A percentile compares a stretch with the other conserved stretches of the same genome.
Evolutionary conservation across 2,888 invertebrate genomes (phyloP).

Genomic region (Drosophila falleni): DNA sequence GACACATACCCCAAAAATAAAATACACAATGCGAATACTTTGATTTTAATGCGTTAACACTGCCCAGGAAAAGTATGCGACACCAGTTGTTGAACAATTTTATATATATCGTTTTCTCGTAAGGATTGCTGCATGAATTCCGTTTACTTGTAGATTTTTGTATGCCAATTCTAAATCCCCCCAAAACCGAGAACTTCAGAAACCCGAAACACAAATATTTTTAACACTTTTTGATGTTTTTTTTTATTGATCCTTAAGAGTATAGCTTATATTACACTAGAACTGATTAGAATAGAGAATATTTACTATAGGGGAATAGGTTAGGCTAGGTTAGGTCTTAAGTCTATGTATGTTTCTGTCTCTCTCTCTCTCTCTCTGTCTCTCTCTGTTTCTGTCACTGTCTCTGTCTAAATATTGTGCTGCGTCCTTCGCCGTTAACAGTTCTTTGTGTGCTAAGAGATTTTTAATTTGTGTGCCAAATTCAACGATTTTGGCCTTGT

Average conservation of each 20-base stretch:
- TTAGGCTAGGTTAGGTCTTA: constrained; percentile 25
- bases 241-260: constrained; percentile 9
- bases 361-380: constrained; percentile 26
- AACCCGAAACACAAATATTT: not conserved
- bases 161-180: constrained; percentile 15
- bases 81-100: constrained; percentile 24
- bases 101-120: constrained; percentile 18
- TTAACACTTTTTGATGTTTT: constrained; percentile 16
- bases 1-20: constrained; percentile 16
- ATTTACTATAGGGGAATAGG: constrained; percentile 2
- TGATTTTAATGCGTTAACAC: constrained; percentile 32
- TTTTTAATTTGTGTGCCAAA: constrained; percentile 49
- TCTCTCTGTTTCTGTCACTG: constrained; percentile 29
- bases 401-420: constrained; percentile 37
- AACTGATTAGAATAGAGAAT: not conserved
- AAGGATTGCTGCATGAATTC: constrained; percentile 66
- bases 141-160: constrained; percentile 22
- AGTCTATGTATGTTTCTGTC: constrained; percentile 30
- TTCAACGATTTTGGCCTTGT: constrained; percentile 60
- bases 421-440: constrained; percentile 48
- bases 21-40: constrained; percentile 17
- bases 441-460: constrained; percentile 41
- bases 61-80: constrained; percentile 39
- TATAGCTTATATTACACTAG: constrained; percentile 4
- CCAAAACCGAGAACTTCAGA: constrained; percentile 20